A percentile compares a stretch with the other conserved stretches of the same genome.
These are phyloP conservation scores for Lucifuga dentata DNA, from an alignment of 2,113 vertebrate species.

Conservation along the genomic window DNA sequence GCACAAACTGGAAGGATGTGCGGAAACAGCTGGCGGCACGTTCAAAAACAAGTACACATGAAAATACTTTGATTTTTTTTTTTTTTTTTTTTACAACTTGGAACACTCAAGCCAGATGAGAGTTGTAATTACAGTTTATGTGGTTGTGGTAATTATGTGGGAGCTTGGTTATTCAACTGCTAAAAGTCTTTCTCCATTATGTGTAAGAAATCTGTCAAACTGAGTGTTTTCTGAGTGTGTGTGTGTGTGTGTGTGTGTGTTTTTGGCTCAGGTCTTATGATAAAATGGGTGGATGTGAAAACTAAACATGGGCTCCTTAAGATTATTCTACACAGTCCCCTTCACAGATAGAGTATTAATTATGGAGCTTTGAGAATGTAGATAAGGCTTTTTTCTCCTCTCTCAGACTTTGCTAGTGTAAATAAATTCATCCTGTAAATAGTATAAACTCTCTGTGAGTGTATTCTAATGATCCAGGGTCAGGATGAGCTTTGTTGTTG, in stretches of 20 bases:
- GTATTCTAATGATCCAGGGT: slow-evolving; percentile 65
- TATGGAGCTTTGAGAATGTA: slow-evolving; percentile 59
- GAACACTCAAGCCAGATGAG: slow-evolving; percentile 23
- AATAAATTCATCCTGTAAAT: slow-evolving; percentile 75
- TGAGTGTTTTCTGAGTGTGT: slow-evolving; percentile 56
- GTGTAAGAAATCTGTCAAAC: slow-evolving; percentile 35
- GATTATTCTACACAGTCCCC: no score
- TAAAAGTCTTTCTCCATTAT: slow-evolving; percentile 18
- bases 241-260: slow-evolving; percentile 51
- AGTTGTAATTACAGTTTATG: slow-evolving; percentile 27
- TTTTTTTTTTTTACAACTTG: no score
- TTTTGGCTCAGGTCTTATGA: slow-evolving; percentile 67
- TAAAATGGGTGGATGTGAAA: slow-evolving; percentile 58
- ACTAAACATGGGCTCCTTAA: slow-evolving; percentile 40
- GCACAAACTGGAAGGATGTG: slow-evolving; percentile 41
- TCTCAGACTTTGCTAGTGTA: slow-evolving; percentile 67
- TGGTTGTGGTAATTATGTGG: slow-evolving; percentile 26
- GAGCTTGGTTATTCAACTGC: slow-evolving; percentile 39
- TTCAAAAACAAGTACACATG: slow-evolving; percentile 30
- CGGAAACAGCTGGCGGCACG: slow-evolving; percentile 10
- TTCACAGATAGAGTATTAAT: slow-evolving; percentile 26
- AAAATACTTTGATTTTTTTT: slow-evolving; percentile 47
- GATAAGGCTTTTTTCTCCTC: slow-evolving; percentile 45
- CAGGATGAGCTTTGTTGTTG: slow-evolving; percentile 45
- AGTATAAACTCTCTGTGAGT: slow-evolving; percentile 62